phyloP scores from a whole-genome alignment of 2,797 vertebrate species.

The Myiotriccus ornatus region DNA sequence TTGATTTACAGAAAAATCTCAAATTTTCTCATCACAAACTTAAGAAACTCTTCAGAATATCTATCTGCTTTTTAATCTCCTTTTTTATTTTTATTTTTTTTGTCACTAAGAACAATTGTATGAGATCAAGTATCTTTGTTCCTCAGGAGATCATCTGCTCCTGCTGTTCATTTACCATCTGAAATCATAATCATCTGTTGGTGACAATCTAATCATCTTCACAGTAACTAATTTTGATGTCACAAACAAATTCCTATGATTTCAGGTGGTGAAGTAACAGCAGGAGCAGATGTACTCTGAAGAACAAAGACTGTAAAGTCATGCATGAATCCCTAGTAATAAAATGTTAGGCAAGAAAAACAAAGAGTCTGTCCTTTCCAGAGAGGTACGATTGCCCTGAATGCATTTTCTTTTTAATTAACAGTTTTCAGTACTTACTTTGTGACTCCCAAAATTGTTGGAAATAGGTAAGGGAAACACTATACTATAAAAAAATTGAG shows the following conservation, averaged over 20 bases:
- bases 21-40: neutral
- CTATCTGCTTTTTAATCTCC: neutral
- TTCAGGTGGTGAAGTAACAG: slow-evolving; percentile 73
- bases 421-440: neutral
- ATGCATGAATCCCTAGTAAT: slow-evolving; percentile 44
- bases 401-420: neutral
- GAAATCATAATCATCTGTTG: slow-evolving; percentile 70
- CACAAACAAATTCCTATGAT: slow-evolving; percentile 71
- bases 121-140: slow-evolving; percentile 62
- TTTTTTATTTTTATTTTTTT: neutral
- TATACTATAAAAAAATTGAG: neutral
- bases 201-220: slow-evolving; percentile 67
- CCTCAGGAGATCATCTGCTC: slow-evolving; percentile 62
- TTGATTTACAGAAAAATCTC: neutral
- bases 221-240: slow-evolving; percentile 68
- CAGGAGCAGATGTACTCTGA: slow-evolving; percentile 69
- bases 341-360: slow-evolving; percentile 65
- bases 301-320: slow-evolving; percentile 68
- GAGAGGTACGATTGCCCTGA: slow-evolving; percentile 4
- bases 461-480: neutral
- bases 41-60: neutral
- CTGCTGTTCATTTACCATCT: slow-evolving; percentile 70
- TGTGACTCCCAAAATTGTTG: neutral
- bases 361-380: slow-evolving; percentile 19
- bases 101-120: neutral